Evolutionary conservation across 2,888 invertebrate species (phyloP).

Genomic region (Heliconius ismenius): DNA sequence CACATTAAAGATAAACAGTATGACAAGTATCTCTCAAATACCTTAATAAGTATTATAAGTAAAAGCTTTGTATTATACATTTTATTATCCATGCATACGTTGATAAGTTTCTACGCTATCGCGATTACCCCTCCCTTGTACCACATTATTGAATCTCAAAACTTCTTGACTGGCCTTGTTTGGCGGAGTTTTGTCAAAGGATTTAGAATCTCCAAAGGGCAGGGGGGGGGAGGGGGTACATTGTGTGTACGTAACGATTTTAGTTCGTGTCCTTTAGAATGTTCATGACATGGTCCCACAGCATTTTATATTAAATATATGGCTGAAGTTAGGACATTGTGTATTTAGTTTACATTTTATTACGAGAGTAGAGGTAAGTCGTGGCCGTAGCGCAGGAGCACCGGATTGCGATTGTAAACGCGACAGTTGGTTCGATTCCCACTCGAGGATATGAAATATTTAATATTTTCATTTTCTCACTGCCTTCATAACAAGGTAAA

Average conservation of each 20-base stretch:
- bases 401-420: no score
- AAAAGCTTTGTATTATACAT: not conserved
- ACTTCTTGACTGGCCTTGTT: slow-evolving; percentile 53
- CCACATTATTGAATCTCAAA: slow-evolving; percentile 50
- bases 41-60: no score
- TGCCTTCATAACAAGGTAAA: not conserved
- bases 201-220: slow-evolving; percentile 46
- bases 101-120: slow-evolving; percentile 13
- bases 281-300: slow-evolving; percentile 1
- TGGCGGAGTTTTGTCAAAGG: slow-evolving; percentile 61
- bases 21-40: no score
- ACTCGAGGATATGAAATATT: no score
- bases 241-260: slow-evolving; percentile 39
- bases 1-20: no score
- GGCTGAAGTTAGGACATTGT: not conserved
- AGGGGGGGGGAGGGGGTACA: slow-evolving; percentile 32
- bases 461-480: no score
- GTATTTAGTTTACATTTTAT: not conserved
- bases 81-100: not conserved
- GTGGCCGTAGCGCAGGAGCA: no score
- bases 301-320: not conserved
- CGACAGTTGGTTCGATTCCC: no score
- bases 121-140: slow-evolving; percentile 42
- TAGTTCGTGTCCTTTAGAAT: slow-evolving; percentile 27
- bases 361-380: not conserved